Conservation (phyloP, 2,797 vertebrate species). For the Sebastolobus alascanus region DNA sequence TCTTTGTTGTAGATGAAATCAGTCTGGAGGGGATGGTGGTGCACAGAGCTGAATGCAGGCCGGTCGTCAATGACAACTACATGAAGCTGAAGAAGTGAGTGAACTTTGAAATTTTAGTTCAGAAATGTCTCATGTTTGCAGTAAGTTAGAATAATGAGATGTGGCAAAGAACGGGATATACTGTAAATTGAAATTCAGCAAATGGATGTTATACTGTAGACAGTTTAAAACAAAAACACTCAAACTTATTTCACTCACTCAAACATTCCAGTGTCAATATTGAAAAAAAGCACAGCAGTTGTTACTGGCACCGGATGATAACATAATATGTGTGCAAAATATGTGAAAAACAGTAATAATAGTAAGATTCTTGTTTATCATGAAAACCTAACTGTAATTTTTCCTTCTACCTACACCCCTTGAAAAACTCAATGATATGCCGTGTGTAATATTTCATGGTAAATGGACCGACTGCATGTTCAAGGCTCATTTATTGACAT, state of each 20-base stretch:
- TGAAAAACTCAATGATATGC: not conserved
- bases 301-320: not conserved
- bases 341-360: not conserved
- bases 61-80: conserved; percentile 91
- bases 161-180: not conserved
- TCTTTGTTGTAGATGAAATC: conserved; percentile 86
- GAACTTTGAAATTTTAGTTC: conserved; percentile 3
- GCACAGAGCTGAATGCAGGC: conserved; percentile 93
- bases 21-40: conserved; percentile 93
- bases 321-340: not conserved
- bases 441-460: not conserved
- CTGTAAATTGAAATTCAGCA: not conserved
- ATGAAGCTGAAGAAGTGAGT: conserved; percentile 95
- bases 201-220: not conserved
- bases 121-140: not conserved
- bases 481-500: too few species aligned
- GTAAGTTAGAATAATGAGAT: not conserved
- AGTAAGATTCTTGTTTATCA: not conserved
- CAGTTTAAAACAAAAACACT: not conserved
- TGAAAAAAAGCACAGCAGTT: not conserved
- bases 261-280: not conserved
- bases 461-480: not conserved
- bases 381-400: not conserved
- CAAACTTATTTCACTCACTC: not conserved
- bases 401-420: not conserved